Evolutionary conservation across 2,888 invertebrate genomes (phyloP), one percentile per base, ranked within the genome.

Genomic region (Merodon equestris): DNA sequence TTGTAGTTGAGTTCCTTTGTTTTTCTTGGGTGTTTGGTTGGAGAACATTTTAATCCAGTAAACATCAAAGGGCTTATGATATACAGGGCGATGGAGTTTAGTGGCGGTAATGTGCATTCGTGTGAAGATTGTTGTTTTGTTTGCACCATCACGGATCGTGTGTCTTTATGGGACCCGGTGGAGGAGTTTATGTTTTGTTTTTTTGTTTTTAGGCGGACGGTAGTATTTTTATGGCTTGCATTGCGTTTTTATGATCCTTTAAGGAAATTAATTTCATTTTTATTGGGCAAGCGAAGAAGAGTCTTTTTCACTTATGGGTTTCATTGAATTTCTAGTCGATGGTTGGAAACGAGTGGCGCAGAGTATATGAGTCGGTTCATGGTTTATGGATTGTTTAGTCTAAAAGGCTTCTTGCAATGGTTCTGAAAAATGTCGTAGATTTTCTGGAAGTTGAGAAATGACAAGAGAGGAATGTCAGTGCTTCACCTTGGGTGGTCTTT

Each of bases 241-340:
- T 76, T 56, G 60, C 60, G 38, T 72, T 76, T 76, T 76, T 72
- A 76, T 60, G 64, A 76, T 76, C 72, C 64, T 72, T 72, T 60
- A 60, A 72, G 66, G 44, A 56, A 76, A 76, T 76, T 66, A 72
- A 72, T 76, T 76, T 66, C 18, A 40, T 66, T 76, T 76, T 76
- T 72, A 72, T 71, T 75, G 53, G 51, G 63, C 1, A 7, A 27
- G 7, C 7, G 27, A 7, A 27, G 27, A 7, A n/a, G n/a, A n/a
- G n/a, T n/a, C n/a, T n/a, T n/a, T n/a, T n/a, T n/a, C n/a, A n/a
- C n/a, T n/a, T n/a, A n/a, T n/a, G 45, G 48, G 7, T 18, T 19
- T 34, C 13, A 13, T 2, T 13, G 18, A 0, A 7, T 13, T 17
- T 12, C 3, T 45, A 10, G 9, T 17, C 15, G 12, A n/a, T n/a